A percentile compares a stretch with the other conserved stretches of the same genome.
phyloP scores from a whole-genome alignment of 2,888 invertebrate species.

The Ophioninae sp. region DNA sequence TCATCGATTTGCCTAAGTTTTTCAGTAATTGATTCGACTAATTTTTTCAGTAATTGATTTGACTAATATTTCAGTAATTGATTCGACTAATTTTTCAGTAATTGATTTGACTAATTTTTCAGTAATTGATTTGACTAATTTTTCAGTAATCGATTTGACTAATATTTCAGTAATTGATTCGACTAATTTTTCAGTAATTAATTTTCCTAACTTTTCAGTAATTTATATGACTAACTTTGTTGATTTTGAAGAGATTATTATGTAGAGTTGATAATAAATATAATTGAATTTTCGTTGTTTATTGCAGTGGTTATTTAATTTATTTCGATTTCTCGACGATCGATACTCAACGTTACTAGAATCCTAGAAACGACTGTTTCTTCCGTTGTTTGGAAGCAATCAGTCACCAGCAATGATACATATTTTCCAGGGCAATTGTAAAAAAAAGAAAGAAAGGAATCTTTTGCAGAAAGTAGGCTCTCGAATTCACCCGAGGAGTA shows the following conservation, averaged over 20 bases:
- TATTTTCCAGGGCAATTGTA: neutral
- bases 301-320: neutral
- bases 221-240: neutral
- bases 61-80: too few relatives aligned
- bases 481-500: constrained; percentile 5
- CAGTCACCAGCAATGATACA: neutral
- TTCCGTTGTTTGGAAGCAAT: neutral
- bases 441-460: neutral
- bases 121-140: too few relatives aligned
- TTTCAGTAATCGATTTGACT: too few relatives aligned
- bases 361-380: constrained; percentile 6
- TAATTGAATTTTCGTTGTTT: neutral
- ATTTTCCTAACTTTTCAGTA: too few relatives aligned
- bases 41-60: neutral
- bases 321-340: neutral
- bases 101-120: too few relatives aligned
- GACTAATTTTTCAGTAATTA: too few relatives aligned
- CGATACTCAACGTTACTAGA: neutral
- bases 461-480: neutral
- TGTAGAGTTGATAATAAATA: too few relatives aligned
- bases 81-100: too few relatives aligned
- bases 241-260: neutral
- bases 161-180: too few relatives aligned
- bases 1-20: too few relatives aligned
- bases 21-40: too few relatives aligned